phyloP scores from a whole-genome alignment of 2,113 vertebrate genomes.

The Otocyon megalotis region DNA sequence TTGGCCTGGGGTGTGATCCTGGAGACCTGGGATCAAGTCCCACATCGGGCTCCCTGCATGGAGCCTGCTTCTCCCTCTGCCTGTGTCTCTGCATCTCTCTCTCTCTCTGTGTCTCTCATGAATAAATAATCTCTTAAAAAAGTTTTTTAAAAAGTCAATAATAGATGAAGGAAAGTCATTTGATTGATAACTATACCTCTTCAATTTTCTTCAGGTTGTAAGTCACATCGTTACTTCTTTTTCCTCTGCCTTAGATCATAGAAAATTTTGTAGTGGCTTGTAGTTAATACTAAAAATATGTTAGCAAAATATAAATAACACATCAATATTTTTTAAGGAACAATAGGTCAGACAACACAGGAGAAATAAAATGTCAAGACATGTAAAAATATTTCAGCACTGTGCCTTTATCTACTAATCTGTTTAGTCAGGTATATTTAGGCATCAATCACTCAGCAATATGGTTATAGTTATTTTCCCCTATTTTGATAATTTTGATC shows the following conservation, averaged over 20 bases:
- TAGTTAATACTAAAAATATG: background rate
- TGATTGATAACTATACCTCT: background rate
- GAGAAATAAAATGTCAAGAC: background rate
- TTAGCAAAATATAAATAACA: background rate
- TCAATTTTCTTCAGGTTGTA: background rate
- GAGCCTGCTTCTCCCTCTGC: too few relatives aligned
- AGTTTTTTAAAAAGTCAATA: background rate
- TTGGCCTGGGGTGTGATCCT: too few relatives aligned
- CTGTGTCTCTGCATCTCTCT: too few relatives aligned
- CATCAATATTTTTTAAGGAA: background rate
- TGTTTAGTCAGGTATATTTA: background rate
- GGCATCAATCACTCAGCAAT: background rate
- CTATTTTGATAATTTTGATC: background rate
- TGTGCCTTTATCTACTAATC: background rate
- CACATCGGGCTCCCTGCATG: too few relatives aligned
- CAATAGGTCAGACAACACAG: background rate
- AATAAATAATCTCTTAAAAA: too few relatives aligned
- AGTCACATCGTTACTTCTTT: background rate
- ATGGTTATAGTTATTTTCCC: background rate
- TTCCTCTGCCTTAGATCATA: background rate
- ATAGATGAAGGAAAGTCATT: background rate
- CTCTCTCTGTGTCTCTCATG: too few relatives aligned
- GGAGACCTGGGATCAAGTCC: too few relatives aligned
- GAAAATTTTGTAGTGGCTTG: background rate
- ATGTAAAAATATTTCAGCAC: background rate